phyloP scores from a whole-genome alignment of 1,140 invertebrate species.

The Piezodorus guildinii region DNA sequence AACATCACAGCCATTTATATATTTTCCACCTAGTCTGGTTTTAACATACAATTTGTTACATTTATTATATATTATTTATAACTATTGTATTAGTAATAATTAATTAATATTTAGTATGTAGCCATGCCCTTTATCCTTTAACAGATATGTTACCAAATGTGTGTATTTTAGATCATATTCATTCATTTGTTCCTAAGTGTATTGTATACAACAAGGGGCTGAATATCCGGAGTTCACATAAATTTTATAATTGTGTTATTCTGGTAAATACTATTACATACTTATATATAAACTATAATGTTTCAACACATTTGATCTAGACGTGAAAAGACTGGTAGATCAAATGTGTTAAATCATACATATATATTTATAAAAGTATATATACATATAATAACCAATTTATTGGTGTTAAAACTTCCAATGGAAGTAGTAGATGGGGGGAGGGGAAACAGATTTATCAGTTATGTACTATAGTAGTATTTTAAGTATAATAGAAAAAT shows the following conservation, averaged over 20 bases:
- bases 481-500: slow-evolving; percentile 13
- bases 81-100: slow-evolving; percentile 10
- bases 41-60: background rate
- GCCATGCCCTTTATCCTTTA: slow-evolving; percentile 1
- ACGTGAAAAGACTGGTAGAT: background rate
- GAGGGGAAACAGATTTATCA: background rate
- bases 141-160: slow-evolving; percentile 9
- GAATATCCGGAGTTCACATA: background rate
- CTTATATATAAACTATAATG: background rate
- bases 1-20: background rate
- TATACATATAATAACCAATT: slow-evolving; percentile 12
- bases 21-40: slow-evolving; percentile 4
- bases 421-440: slow-evolving; percentile 14
- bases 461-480: slow-evolving; percentile 14
- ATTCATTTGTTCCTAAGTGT: slow-evolving; percentile 13
- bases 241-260: slow-evolving; percentile 6
- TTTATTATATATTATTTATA: slow-evolving; percentile 7
- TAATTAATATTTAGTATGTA: slow-evolving; percentile 11
- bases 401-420: slow-evolving; percentile 18
- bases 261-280: slow-evolving; percentile 10
- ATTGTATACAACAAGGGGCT: background rate
- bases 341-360: slow-evolving; percentile 11
- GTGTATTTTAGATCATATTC: slow-evolving; percentile 5
- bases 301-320: slow-evolving; percentile 12
- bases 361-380: slow-evolving; percentile 15